phyloP scores from a whole-genome alignment of 2,888 invertebrate species.

The Drosophila bunnanda region DNA sequence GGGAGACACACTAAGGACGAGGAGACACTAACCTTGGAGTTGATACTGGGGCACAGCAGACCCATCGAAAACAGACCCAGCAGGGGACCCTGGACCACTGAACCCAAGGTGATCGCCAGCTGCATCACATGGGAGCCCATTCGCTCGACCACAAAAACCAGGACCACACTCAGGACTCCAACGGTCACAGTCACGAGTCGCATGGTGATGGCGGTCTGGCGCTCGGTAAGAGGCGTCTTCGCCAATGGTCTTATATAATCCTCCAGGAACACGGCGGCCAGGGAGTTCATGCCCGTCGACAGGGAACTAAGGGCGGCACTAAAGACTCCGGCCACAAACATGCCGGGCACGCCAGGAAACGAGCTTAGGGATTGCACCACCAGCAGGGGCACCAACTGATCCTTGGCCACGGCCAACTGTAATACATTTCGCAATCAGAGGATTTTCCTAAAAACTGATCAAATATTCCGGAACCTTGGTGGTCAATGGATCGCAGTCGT shows the following conservation, averaged over 20 bases:
- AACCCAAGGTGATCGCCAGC: slow-evolving; percentile 87
- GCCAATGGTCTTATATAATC: slow-evolving; percentile 90
- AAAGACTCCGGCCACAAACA: slow-evolving; percentile 95
- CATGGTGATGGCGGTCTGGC: slow-evolving; percentile 87
- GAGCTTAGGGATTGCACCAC: slow-evolving; percentile 93
- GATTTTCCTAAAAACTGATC: rapidly evolving
- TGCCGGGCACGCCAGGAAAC: slow-evolving; percentile 92
- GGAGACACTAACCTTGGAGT: slow-evolving; percentile 85
- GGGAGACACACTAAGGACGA: slow-evolving; percentile 11
- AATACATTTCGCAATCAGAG: slow-evolving; percentile 1
- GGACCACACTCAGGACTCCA: slow-evolving; percentile 88
- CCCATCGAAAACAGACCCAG: slow-evolving; percentile 90
- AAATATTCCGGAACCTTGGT: slow-evolving; percentile 87
- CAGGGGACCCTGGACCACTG: slow-evolving; percentile 88
- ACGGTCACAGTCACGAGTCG: slow-evolving; percentile 88
- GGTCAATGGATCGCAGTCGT: slow-evolving; percentile 91
- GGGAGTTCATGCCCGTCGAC: slow-evolving; percentile 92
- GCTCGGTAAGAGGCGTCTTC: slow-evolving; percentile 86
- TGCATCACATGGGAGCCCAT: slow-evolving; percentile 88
- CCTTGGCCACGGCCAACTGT: slow-evolving; percentile 90
- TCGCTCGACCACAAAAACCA: slow-evolving; percentile 89
- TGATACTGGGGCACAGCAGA: slow-evolving; percentile 88
- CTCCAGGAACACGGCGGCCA: slow-evolving; percentile 92
- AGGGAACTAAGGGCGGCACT: slow-evolving; percentile 94
- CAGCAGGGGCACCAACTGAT: slow-evolving; percentile 92